Percentiles rank a stretch among this genome's conserved stretches.
phyloP scores from a whole-genome alignment of 2,888 invertebrate species.

The Noctua comes region DNA sequence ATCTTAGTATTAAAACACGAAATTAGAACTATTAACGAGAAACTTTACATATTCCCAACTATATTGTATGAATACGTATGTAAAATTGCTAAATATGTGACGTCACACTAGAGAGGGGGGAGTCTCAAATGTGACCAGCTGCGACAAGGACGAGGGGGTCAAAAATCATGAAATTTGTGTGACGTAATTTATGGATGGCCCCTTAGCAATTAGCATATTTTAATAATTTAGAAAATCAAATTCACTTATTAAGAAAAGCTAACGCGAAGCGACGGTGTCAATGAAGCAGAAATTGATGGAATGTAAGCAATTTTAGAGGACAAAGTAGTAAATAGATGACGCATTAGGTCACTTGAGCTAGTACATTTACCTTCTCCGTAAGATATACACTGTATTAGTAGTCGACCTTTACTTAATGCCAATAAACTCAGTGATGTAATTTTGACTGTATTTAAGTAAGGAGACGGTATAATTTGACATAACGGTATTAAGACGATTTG shows the following conservation, averaged over 20 bases:
- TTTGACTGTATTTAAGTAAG: neutral
- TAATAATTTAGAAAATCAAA: too few relatives aligned
- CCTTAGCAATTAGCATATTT: too few relatives aligned
- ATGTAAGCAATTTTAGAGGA: slow-evolving; percentile 15
- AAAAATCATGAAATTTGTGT: too few relatives aligned
- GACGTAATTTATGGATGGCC: too few relatives aligned
- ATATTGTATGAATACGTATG: too few relatives aligned
- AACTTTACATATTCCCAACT: too few relatives aligned
- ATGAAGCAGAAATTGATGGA: neutral
- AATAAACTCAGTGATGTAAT: neutral
- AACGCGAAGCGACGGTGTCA: neutral
- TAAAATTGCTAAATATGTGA: too few relatives aligned
- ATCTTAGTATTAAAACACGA: too few relatives aligned
- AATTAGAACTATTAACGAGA: too few relatives aligned
- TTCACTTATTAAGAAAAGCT: neutral
- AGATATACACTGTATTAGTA: neutral
- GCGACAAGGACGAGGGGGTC: too few relatives aligned
- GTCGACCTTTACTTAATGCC: neutral
- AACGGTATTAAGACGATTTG: neutral
- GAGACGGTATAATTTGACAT: neutral
- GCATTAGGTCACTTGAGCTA: neutral
- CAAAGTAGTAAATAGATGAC: neutral
- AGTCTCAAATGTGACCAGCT: too few relatives aligned
- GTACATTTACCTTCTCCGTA: neutral
- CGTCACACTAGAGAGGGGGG: too few relatives aligned